A percentile compares a stretch with the other conserved stretches of the same genome.
These are phyloP conservation scores for Cotesia congregata DNA, from an alignment of 2,888 invertebrate genomes.

Conservation along the genomic window DNA sequence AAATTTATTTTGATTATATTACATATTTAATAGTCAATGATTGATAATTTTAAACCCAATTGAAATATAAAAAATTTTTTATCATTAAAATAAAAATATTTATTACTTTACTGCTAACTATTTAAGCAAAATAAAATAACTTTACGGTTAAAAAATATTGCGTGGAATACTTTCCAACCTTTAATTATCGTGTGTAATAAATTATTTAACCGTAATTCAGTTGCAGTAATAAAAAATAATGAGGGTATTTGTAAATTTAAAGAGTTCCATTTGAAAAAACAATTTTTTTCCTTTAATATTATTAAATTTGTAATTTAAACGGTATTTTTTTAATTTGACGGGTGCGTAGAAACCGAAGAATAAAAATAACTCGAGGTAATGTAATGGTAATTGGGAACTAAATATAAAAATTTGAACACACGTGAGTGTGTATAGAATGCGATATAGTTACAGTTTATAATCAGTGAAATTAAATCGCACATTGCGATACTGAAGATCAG, in stretches of 20 bases:
- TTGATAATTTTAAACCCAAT: no score
- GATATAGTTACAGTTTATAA: constrained; percentile 15
- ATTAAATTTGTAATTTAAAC: neutral
- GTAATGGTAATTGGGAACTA: neutral
- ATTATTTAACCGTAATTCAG: neutral
- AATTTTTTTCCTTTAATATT: neutral
- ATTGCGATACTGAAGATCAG: constrained; percentile 2
- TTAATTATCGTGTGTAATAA: neutral
- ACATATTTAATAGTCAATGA: no score
- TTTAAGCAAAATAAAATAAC: no score
- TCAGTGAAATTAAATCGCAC: constrained; percentile 8
- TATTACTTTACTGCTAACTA: no score
- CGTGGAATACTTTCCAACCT: neutral
- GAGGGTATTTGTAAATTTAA: neutral
- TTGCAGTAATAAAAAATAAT: neutral
- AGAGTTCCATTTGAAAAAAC: neutral
- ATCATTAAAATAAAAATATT: no score
- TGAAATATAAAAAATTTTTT: no score
- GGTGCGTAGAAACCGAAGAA: constrained; percentile 19
- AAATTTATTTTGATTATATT: no score
- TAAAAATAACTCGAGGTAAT: neutral
- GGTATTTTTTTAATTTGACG: constrained; percentile 30
- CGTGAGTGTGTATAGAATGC: constrained; percentile 12
- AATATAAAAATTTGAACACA: neutral
- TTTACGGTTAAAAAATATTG: neutral